Conservation (phyloP, 2,888 invertebrate genomes). For the Lithophane ornitopus region DNA sequence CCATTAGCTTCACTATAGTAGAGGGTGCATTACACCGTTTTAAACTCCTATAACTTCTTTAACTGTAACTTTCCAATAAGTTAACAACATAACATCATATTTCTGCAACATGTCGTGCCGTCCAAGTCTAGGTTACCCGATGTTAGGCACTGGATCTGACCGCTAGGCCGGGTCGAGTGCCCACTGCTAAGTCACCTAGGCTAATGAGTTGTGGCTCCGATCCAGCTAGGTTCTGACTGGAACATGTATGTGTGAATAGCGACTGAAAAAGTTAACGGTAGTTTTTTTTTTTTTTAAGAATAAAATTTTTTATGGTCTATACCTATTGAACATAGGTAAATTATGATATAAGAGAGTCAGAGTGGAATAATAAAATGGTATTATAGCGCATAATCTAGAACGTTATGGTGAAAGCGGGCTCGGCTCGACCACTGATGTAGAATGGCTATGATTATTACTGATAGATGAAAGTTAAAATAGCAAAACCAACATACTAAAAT, state of each 20-base stretch:
- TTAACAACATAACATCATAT: not conserved
- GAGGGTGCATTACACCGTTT: too few relatives aligned
- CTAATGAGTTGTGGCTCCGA: constrained; percentile 61
- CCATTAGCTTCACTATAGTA: too few relatives aligned
- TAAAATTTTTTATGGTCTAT: not conserved
- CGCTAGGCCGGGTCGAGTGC: constrained; percentile 44
- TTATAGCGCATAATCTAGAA: not conserved
- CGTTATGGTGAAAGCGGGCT: too few relatives aligned
- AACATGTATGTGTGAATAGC: not conserved
- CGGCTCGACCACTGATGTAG: not conserved
- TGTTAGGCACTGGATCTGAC: constrained; percentile 38
- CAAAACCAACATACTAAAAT: not conserved
- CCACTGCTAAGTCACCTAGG: constrained; percentile 56
- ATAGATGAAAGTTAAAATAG: not conserved
- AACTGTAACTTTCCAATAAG: too few relatives aligned
- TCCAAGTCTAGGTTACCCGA: constrained; percentile 19
- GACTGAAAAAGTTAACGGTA: not conserved
- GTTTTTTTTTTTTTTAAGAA: not conserved
- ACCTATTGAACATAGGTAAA: not conserved
- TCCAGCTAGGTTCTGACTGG: not conserved
- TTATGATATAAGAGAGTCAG: not conserved
- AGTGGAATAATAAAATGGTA: not conserved
- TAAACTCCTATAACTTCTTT: too few relatives aligned
- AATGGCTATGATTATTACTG: not conserved
- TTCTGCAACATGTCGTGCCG: not conserved